These are phyloP conservation scores for Drosophila kambysellisi DNA, from an alignment of 2,888 invertebrate genomes.

Conservation along the genomic window DNA sequence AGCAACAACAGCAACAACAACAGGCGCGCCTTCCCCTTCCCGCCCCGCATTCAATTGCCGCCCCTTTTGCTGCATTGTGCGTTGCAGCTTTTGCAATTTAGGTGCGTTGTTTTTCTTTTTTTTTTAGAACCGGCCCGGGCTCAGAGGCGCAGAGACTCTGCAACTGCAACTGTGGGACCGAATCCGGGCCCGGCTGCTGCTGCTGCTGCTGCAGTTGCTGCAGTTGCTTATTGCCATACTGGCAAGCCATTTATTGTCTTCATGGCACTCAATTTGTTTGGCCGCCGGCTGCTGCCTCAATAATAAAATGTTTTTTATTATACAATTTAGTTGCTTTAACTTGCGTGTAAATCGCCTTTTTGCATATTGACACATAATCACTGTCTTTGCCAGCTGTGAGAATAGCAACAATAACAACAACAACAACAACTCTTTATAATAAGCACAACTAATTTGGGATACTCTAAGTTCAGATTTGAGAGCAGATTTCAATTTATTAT, in stretches of 20 bases:
- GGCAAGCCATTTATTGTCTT: slow-evolving; percentile 77
- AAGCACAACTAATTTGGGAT: neutral
- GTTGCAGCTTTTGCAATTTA: slow-evolving; percentile 61
- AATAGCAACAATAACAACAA: slow-evolving; percentile 33
- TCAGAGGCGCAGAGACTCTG: slow-evolving; percentile 20
- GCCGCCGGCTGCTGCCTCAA: slow-evolving; percentile 75
- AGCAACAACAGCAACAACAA: slow-evolving; percentile 12
- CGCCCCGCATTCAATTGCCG: slow-evolving; percentile 23
- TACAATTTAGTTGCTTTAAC: slow-evolving; percentile 78
- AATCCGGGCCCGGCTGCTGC: slow-evolving; percentile 49
- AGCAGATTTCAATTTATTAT: neutral
- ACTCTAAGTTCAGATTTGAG: slow-evolving; percentile 2
- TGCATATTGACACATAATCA: slow-evolving; percentile 79
- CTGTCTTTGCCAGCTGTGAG: slow-evolving; percentile 68
- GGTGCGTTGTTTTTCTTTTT: slow-evolving; percentile 61
- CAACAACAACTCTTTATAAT: neutral
- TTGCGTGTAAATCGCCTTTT: slow-evolving; percentile 78
- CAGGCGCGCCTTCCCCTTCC: slow-evolving; percentile 24
- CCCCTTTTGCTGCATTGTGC: slow-evolving; percentile 63
- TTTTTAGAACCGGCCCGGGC: slow-evolving; percentile 63
- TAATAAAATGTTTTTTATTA: slow-evolving; percentile 79
- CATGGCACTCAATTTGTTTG: slow-evolving; percentile 80
- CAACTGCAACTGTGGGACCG: slow-evolving; percentile 29
- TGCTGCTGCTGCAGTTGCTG: slow-evolving; percentile 27
- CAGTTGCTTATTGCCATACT: slow-evolving; percentile 47